phyloP scores from a whole-genome alignment of 2,113 vertebrate genomes.

The Micronycteris hirsuta region DNA sequence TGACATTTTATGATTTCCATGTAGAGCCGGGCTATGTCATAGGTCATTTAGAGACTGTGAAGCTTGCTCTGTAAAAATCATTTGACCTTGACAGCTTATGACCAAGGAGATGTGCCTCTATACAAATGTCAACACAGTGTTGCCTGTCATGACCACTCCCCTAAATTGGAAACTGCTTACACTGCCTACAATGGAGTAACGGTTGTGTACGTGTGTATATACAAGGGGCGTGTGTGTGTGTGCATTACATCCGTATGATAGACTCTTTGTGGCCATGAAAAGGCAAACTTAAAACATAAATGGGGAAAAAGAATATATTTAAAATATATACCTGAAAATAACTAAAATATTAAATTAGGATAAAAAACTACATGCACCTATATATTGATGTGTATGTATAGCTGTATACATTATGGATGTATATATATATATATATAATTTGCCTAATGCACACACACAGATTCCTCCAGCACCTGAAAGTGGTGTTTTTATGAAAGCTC shows the following conservation, averaged over 20 bases:
- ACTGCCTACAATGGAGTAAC: background rate
- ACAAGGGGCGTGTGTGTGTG: background rate
- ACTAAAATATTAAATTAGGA: background rate
- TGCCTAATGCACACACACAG: background rate
- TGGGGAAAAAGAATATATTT: background rate
- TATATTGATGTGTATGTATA: background rate
- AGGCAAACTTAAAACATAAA: slow-evolving; percentile 11
- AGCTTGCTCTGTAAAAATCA: background rate
- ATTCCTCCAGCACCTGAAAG: background rate
- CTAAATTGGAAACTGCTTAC: background rate
- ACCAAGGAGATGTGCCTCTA: background rate
- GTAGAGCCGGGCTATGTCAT: background rate
- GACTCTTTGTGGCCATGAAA: background rate
- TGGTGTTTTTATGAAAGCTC: background rate
- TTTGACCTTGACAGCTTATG: background rate
- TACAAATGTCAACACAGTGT: background rate
- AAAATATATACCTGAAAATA: background rate
- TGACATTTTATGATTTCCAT: background rate
- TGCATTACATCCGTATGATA: background rate
- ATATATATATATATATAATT: background rate
- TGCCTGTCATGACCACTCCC: background rate
- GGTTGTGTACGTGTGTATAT: background rate
- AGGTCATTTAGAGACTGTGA: background rate
- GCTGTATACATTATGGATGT: background rate
- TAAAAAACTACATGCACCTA: background rate